A percentile compares a stretch with the other conserved stretches of the same genome.
These are phyloP conservation scores for Trichogramma dendrolimi DNA, from an alignment of 2,888 invertebrate species.

Conservation along the genomic window DNA sequence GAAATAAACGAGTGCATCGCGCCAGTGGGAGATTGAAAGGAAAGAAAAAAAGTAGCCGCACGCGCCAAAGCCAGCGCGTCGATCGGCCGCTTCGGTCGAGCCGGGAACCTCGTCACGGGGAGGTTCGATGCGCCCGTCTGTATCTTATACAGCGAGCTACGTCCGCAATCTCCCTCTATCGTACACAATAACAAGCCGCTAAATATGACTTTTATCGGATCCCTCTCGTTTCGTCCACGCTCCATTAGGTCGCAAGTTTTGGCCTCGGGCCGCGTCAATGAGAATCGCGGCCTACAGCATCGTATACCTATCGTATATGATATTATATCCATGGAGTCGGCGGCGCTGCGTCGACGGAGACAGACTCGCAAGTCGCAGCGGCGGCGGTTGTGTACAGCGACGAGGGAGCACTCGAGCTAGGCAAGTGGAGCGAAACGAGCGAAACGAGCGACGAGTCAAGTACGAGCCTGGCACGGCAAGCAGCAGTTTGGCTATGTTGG, in stretches of 20 bases:
- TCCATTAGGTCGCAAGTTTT: conserved; percentile 12
- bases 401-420: conserved; percentile 15
- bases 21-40: neutral
- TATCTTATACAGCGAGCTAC: no score
- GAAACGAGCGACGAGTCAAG: conserved; percentile 1
- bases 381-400: no score
- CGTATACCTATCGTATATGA: no score
- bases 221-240: no score
- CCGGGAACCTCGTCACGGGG: neutral
- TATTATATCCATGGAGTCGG: no score
- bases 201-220: no score
- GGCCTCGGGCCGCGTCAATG: conserved; percentile 15
- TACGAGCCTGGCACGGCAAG: neutral
- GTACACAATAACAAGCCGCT: no score
- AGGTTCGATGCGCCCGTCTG: conserved; percentile 9
- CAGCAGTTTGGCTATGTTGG: neutral
- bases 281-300: conserved; percentile 1
- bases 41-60: neutral
- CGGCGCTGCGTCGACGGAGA: no score
- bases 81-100: conserved; percentile 36
- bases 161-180: no score
- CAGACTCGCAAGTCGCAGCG: no score
- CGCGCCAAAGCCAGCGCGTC: conserved; percentile 37
- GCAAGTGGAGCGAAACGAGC: conserved; percentile 24
- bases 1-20: conserved; percentile 6